phyloP scores from a whole-genome alignment of 2,113 vertebrate genomes.

The Nothobranchius kuhntae region DNA sequence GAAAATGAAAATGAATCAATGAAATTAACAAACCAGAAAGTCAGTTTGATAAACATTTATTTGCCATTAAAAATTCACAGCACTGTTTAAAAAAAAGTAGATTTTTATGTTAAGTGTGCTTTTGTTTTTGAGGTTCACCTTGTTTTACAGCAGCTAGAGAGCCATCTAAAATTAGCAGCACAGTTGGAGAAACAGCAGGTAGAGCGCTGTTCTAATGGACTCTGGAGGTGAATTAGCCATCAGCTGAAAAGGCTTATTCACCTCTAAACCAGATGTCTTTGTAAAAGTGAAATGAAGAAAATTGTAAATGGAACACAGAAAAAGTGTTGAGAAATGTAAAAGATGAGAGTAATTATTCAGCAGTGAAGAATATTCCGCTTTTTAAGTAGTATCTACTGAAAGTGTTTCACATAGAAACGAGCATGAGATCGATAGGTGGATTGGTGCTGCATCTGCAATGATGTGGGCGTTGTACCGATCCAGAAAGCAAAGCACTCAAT shows the following conservation, averaged over 20 bases:
- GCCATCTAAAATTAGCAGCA: slow-evolving; percentile 71
- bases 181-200: slow-evolving; percentile 72
- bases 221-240: slow-evolving; percentile 76
- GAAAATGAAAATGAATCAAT: slow-evolving; percentile 20
- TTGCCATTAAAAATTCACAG: slow-evolving; percentile 1
- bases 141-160: slow-evolving; percentile 57
- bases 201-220: slow-evolving; percentile 63
- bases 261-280: slow-evolving; percentile 71
- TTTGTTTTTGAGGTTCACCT: slow-evolving; percentile 66
- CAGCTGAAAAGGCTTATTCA: slow-evolving; percentile 72
- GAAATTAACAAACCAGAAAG: slow-evolving; percentile 30
- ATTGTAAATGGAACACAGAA: slow-evolving; percentile 35
- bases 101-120: slow-evolving; percentile 19
- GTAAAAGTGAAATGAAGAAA: slow-evolving; percentile 55
- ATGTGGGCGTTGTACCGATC: too few relatives aligned
- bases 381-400: not conserved
- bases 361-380: not conserved
- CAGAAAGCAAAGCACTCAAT: too few relatives aligned
- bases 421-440: too few relatives aligned
- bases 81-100: slow-evolving; percentile 4
- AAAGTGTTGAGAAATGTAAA: slow-evolving; percentile 12
- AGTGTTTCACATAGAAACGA: not conserved
- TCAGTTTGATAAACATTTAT: slow-evolving; percentile 4
- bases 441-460: too few relatives aligned
- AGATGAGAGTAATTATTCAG: slow-evolving; percentile 2